phyloP scores from a whole-genome alignment of 2,888 invertebrate species.

The Diploptera punctata region DNA sequence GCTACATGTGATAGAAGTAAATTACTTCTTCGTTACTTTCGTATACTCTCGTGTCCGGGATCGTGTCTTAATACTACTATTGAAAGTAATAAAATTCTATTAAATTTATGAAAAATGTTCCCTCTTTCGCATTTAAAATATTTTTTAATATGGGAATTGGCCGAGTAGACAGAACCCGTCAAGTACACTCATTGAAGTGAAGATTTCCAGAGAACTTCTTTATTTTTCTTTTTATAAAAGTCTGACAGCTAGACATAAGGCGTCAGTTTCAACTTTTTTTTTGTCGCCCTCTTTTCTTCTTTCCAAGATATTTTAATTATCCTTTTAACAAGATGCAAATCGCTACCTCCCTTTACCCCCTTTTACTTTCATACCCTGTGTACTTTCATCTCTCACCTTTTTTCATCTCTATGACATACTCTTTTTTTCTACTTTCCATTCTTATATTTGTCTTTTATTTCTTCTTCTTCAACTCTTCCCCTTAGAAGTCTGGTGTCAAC shows the following conservation, averaged over 20 bases:
- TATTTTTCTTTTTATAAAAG: background rate
- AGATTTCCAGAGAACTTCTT: constrained; percentile 8
- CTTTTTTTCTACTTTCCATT: background rate
- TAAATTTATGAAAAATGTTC: no score
- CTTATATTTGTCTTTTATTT: constrained; percentile 26
- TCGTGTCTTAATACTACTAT: no score
- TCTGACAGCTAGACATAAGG: constrained; percentile 32
- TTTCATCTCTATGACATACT: constrained; percentile 27
- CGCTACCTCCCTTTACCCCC: constrained; percentile 21
- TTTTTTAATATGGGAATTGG: no score
- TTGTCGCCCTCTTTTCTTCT: constrained; percentile 22
- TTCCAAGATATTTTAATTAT: constrained; percentile 42
- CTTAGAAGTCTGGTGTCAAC: background rate
- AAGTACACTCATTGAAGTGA: constrained; percentile 30
- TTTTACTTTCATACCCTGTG: constrained; percentile 1
- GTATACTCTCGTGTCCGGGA: no score
- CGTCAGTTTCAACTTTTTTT: constrained; percentile 23
- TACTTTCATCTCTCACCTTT: constrained; percentile 29
- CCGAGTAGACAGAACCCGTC: constrained; percentile 26
- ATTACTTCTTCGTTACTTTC: no score
- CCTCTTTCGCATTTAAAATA: no score
- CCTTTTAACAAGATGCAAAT: constrained; percentile 43
- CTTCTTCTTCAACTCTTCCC: background rate
- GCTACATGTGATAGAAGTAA: no score
- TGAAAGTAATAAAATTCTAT: no score